Base-by-base conservation (phyloP, 2,888 invertebrate genomes). In the Abrostola triplasia region DNA sequence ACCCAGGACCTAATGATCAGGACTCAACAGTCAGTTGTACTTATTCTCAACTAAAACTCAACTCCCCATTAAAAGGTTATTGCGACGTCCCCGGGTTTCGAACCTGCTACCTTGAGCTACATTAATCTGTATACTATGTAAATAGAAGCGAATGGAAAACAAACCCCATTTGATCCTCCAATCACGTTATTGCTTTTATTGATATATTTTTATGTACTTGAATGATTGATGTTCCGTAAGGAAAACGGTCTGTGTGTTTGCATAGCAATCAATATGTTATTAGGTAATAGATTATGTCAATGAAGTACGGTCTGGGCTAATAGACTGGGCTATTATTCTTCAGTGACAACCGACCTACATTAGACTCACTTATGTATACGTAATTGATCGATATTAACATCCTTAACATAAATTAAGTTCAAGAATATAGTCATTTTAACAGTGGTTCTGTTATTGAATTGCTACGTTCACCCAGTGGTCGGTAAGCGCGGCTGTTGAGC, bases 161-260 rank as follows among this genome's bases (percentile, higher is more conserved):
- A 48, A 60, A 65, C 58, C 49, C 55, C 58, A 38, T 70, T 65
- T 59, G 70, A 70, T 75, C 71, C 49, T 75, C 75, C 72, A 72
- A 72, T 72, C 76, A 75, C 52, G 44, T 40, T 24, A 75, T 70
- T 70, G 52, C 70, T 53, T 42, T 44, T 56, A 54, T 48, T 42
- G 37, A 42, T 58, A 51, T 55, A 35, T 64, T 55, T 24, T 40
- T 50, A 13, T 12, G n/a, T 54, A 56, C 37, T 50, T 42, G 36
- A 13, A 35, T 41, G 58, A 50, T 49, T 70, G 50, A 48, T 64
- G 53, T 59, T 36, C 40, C 51, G 24, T 38, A 73, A 24, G 24
- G 48, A 56, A 48, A 74, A 53, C 10, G 10, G 38, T 58, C 35
- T 56, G 48, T 55, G 2, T 64, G 75, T 75, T 59, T 60, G 48